Base-by-base conservation (phyloP, 35 echinoderm and acorn worm species). In the Apostichopus californicus region DNA sequence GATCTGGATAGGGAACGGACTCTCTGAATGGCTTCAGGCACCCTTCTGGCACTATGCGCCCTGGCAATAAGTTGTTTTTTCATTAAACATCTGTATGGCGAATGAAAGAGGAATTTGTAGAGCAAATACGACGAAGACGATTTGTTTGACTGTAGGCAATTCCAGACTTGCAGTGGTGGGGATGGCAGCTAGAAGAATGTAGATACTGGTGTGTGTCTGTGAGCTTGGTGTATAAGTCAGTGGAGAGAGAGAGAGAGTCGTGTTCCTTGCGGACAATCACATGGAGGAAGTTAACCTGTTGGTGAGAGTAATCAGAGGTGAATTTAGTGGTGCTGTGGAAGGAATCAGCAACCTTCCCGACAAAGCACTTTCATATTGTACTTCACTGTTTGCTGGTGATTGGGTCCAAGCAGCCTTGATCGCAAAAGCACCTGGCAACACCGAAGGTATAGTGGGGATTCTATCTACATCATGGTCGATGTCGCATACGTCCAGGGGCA, bases 401-500 rank as follows among this genome's bases (percentile, higher is more conserved):
- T 26, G 63, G 61, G 25, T 73, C n/a, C 60, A 89, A 21, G 22
- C 86, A 89, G 9, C 86, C 57, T 25, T 80, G 13, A 10, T 28
- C 28, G 86, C 86, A 89, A 22, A 54, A 7, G 52, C 86, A 89
- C 46, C 8, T 54, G 0, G 86, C 86, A 5, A 17, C 17, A 14
- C 21, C 61, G 64, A 89, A 55, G n/a, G 86, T 89, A 25, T 25
- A 5, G 86, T 72, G 1, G 86, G 86, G 28, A 89, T 89, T 20
- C 86, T 58, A 18, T 89, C 68, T 9, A 28, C 61, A 64, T 89
- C 86, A 34, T 89, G 63, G 23, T 72, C 63, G 6, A 89, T 73
- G 15, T 28, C 68, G 64, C 28, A 34, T 89, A 89, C 8, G 71
- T 26, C 86, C 86, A 89, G 20, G 86, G 86, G 14, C 86, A 89